Conservation (phyloP, 2,113 vertebrate genomes). For the Grus americana region DNA sequence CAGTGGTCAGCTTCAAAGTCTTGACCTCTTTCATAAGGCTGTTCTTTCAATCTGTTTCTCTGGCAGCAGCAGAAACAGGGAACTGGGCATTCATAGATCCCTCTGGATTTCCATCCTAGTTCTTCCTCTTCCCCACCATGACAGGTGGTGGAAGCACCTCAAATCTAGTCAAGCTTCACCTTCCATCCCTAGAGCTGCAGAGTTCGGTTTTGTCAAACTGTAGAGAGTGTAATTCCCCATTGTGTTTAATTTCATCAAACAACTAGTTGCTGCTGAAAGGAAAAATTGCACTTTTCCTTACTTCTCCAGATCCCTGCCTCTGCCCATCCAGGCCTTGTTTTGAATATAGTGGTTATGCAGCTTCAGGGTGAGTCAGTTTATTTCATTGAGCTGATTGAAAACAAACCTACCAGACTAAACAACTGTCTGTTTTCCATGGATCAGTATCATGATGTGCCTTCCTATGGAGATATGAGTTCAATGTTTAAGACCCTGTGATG, state of each 20-base stretch:
- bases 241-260: neutral
- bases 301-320: neutral
- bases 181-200: neutral
- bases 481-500: neutral
- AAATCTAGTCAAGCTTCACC: neutral
- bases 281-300: neutral
- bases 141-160: neutral
- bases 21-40: neutral
- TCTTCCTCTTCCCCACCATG: neutral
- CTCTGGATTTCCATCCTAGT: neutral
- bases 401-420: neutral
- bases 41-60: neutral
- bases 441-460: neutral
- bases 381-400: neutral
- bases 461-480: neutral
- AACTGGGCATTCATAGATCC: neutral
- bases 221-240: neutral
- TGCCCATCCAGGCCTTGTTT: neutral
- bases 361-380: neutral
- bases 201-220: neutral
- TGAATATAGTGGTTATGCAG: neutral
- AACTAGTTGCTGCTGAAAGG: neutral
- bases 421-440: neutral
- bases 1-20: neutral
- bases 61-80: neutral